Percentiles rank a stretch among this genome's conserved stretches.
These are phyloP conservation scores for Calidris pugnax DNA, from an alignment of 2,113 vertebrate species.

Conservation along the genomic window DNA sequence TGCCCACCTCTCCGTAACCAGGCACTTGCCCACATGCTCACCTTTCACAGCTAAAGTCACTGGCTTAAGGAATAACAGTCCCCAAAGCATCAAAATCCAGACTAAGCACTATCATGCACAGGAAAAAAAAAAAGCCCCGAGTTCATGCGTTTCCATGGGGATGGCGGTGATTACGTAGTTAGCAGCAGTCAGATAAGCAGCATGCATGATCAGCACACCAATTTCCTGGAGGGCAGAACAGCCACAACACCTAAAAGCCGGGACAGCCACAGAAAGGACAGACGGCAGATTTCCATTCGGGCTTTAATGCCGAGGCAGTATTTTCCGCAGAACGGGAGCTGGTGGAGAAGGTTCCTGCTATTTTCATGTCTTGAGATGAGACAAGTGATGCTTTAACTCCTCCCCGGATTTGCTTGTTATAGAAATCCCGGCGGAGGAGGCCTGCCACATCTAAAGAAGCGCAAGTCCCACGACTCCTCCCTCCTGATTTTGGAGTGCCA, in stretches of 20 bases:
- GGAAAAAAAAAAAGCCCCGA: neutral
- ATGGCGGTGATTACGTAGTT: neutral
- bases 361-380: neutral
- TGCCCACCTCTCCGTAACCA: neutral
- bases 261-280: neutral
- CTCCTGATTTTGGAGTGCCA: neutral
- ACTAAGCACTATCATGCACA: neutral
- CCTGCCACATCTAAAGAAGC: neutral
- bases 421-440: neutral
- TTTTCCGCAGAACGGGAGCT: neutral
- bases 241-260: neutral
- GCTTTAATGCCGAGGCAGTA: rapidly evolving
- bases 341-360: neutral
- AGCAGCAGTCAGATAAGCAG: neutral
- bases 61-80: conserved; percentile 1
- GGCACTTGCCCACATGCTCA: neutral
- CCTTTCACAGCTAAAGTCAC: conserved; percentile 20
- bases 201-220: neutral
- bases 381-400: neutral
- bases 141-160: conserved; percentile 53
- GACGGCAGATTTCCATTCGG: neutral
- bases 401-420: conserved; percentile 34
- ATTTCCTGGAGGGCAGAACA: neutral
- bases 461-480: neutral
- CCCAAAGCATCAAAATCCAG: conserved; percentile 6